These are phyloP conservation scores for Propithecus coquereli DNA, from an alignment of 2,113 vertebrate species.

Conservation along the genomic window DNA sequence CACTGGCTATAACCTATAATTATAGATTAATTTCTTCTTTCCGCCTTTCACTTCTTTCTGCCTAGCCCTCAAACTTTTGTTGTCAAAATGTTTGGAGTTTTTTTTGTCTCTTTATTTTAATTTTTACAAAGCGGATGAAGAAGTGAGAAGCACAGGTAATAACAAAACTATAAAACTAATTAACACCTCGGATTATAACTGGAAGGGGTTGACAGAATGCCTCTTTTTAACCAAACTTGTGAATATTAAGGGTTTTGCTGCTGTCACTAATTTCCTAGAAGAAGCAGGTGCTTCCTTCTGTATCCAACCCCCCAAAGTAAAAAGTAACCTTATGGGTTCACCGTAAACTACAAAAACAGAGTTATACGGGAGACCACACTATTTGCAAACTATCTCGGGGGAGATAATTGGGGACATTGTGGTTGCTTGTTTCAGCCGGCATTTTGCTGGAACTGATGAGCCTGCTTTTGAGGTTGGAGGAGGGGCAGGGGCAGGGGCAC, in stretches of 20 bases:
- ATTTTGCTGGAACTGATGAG: background rate
- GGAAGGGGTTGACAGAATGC: conserved; percentile 4
- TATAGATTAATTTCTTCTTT: too few relatives aligned
- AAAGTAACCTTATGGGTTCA: background rate
- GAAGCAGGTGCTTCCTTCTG: background rate
- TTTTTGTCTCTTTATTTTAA: conserved; percentile 9
- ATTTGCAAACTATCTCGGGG: background rate
- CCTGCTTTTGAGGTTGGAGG: background rate
- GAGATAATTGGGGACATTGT: background rate
- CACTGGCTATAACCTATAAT: background rate
- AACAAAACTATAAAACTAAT: conserved; percentile 33
- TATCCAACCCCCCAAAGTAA: background rate
- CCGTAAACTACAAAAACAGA: background rate
- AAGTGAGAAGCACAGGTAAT: conserved; percentile 30
- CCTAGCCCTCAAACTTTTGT: background rate
- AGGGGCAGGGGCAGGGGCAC: background rate
- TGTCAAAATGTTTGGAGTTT: conserved; percentile 2
- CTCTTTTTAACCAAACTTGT: conserved; percentile 28
- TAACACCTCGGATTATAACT: conserved; percentile 36
- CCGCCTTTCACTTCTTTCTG: background rate
- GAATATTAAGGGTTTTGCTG: background rate
- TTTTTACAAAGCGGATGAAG: conserved; percentile 40
- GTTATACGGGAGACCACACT: background rate
- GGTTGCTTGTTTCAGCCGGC: background rate
- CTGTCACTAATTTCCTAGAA: background rate